Conservation (phyloP, 2,797 vertebrate genomes). For the Apogon hyalosoma region DNA sequence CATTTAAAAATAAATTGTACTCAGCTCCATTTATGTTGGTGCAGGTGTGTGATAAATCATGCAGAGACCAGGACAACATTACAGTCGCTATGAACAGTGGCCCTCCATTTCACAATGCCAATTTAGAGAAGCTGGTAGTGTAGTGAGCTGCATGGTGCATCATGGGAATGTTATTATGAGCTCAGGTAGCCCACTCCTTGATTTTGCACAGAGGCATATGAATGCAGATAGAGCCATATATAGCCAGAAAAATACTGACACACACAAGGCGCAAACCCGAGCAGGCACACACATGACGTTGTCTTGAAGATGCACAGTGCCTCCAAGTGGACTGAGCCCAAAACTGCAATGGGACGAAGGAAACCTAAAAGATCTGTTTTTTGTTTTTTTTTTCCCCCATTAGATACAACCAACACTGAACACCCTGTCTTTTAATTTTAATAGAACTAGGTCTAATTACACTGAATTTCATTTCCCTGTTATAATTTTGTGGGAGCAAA, state of each 20-base stretch:
- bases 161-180: conserved; percentile 73
- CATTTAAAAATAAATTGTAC: conserved; percentile 27
- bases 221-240: conserved; percentile 69
- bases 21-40: conserved; percentile 18
- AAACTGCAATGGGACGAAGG: conserved; percentile 37
- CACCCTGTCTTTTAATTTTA: conserved; percentile 1
- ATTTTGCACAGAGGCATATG: conserved; percentile 64
- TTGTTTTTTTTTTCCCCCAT: neutral
- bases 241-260: conserved; percentile 53
- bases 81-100: conserved; percentile 36
- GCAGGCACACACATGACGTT: conserved; percentile 16
- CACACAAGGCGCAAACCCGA: conserved; percentile 44
- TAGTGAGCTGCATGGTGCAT: conserved; percentile 59
- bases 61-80: conserved; percentile 29
- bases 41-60: conserved; percentile 33
- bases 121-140: conserved; percentile 60
- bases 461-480: too few relatives aligned
- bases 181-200: conserved; percentile 68
- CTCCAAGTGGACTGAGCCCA: conserved; percentile 67
- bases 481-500: too few relatives aligned
- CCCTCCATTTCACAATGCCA: conserved; percentile 57
- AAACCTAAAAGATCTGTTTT: neutral
- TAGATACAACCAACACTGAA: too few relatives aligned
- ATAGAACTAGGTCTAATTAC: neutral
- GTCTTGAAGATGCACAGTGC: conserved; percentile 68